Evolutionary conservation across 2,888 invertebrate genomes (phyloP), one percentile per base, ranked within the genome.

Genomic region (Monochamus alternatus): DNA sequence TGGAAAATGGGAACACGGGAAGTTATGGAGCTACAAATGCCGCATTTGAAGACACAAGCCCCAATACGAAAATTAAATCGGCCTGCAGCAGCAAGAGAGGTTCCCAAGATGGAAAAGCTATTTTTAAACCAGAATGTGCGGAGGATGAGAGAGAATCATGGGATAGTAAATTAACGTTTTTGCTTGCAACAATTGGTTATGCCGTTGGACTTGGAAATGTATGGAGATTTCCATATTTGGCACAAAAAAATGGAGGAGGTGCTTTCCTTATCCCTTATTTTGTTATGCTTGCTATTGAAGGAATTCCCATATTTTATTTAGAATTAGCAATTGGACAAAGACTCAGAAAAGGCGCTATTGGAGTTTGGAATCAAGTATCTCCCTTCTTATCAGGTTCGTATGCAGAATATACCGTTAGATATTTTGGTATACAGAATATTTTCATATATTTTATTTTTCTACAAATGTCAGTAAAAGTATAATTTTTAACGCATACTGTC

Each of bases 261-360:
- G 98, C 98, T n/a, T 98, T 98, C 87, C 90, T 98, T 78, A 97
- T 98, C 82, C 98, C 98, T 0, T 98, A 98, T 89, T 95, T 98
- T 86, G 95, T 98, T 80, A 98, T 98, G 97, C 89, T 98, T 86
- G 94, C 95, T 32, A 94, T 98, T 79, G 97, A 98, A 87, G 98
- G 98, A 0, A 96, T 98, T 83, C 98, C 98, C 0, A 96, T 98
- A 86, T 97, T 98, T 90, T 98, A 98, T 88, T 91, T 98, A 88
- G 98, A 98, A 89, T 90, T 98, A 86, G 98, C 98, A 1, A 96
- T 98, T 77, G 98, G 98, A 0, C 98, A 98, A 90, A 91, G 97
- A 77, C 89, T 98, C 87, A 92, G 98, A 81, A 97, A 98, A 89
- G 97, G 98, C 12, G 96, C 97, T 22, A 97, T 98, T 72, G 97